Evolutionary conservation across 2,797 vertebrate genomes (phyloP).

Genomic region (Characodon lateralis): DNA sequence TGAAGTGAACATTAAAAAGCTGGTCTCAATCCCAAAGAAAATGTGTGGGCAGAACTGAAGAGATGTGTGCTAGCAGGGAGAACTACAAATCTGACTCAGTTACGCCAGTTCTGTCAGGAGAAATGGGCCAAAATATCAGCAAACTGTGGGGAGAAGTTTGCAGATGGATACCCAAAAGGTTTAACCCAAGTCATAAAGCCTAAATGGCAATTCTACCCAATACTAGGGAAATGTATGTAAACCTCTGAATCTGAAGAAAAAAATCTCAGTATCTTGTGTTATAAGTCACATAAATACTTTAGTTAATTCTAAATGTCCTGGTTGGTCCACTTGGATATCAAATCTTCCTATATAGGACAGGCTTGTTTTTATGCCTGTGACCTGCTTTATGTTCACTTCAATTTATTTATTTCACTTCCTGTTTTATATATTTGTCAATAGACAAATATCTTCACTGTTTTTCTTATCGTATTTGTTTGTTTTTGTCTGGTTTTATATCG

Average conservation of each 20-base stretch:
- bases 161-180: not conserved
- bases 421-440: not conserved
- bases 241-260: not conserved
- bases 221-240: not conserved
- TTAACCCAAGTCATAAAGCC: not conserved
- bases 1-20: too few relatives aligned
- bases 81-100: too few relatives aligned
- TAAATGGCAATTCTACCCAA: not conserved
- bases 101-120: too few relatives aligned
- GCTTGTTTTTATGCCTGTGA: not conserved
- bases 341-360: not conserved
- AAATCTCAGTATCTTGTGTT: not conserved
- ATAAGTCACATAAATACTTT: too few relatives aligned
- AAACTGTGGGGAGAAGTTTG: not conserved
- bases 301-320: too few relatives aligned
- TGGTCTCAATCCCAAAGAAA: too few relatives aligned
- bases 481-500: constrained; percentile 12
- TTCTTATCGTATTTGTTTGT: constrained; percentile 24
- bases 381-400: not conserved
- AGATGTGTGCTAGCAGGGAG: too few relatives aligned
- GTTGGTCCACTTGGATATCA: too few relatives aligned
- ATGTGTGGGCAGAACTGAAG: too few relatives aligned
- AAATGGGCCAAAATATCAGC: not conserved
- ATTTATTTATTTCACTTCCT: not conserved
- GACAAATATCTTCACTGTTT: constrained; percentile 8